These are phyloP conservation scores for Anorthoa munda DNA, from an alignment of 2,888 invertebrate genomes.

Conservation along the genomic window DNA sequence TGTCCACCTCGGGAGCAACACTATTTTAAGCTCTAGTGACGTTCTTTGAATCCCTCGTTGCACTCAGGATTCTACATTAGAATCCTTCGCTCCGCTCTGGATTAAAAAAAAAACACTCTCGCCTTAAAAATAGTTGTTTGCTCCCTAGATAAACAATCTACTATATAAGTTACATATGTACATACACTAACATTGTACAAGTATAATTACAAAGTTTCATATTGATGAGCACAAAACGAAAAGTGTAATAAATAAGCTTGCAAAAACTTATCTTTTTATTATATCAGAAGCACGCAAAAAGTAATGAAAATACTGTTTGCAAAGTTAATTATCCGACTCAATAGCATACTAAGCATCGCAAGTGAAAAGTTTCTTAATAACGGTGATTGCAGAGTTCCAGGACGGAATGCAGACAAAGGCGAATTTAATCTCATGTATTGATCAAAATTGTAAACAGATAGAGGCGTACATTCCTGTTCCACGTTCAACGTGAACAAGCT, in stretches of 20 bases:
- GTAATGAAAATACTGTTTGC: constrained; percentile 6
- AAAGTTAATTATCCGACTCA: constrained; percentile 24
- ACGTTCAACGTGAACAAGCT: constrained; percentile 53
- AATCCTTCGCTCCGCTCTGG: no score
- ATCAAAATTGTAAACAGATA: constrained; percentile 71
- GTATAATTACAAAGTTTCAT: no score
- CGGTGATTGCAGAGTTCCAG: constrained; percentile 46
- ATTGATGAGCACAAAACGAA: no score
- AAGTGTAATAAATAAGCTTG: background rate
- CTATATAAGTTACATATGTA: no score
- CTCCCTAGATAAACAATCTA: no score
- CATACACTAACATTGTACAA: no score
- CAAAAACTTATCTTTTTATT: background rate
- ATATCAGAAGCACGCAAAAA: background rate
- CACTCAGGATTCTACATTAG: no score
- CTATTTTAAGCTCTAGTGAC: no score
- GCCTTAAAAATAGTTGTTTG: no score
- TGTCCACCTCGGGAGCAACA: no score
- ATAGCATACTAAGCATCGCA: constrained; percentile 33
- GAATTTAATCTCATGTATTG: constrained; percentile 66
- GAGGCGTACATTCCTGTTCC: constrained; percentile 62
- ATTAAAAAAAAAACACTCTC: no score
- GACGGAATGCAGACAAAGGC: constrained; percentile 59
- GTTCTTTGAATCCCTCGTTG: no score
- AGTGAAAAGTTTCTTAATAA: constrained; percentile 57